Evolutionary conservation across 1,140 invertebrate genomes (phyloP), one percentile per base, ranked within the genome.

Genomic region (Kradibia gibbosae): DNA sequence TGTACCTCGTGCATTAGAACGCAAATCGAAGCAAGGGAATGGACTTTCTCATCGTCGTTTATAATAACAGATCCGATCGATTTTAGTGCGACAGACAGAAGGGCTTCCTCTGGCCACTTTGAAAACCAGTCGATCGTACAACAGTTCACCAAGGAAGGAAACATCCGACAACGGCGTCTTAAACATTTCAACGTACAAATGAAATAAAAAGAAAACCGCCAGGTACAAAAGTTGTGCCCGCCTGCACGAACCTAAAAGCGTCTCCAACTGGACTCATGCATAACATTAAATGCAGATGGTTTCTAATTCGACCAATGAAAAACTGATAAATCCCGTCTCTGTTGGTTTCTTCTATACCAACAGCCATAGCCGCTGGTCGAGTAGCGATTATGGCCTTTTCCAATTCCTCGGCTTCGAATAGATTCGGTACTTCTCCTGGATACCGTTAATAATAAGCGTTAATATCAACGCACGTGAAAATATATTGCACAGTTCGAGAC

Each of bases 61-160:
- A 85, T 85, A 0, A 92, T 87, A 0, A 94, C 88, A 67, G 92
- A 89, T 57, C 91, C 89, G 36, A 94, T 92, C 84, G 92, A 91
- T 84, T 90, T 93, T 83, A 93, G 87, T 74, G 95, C 96, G 0
- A 98, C 96, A 0, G 96, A 96, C 15, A 96, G 92, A 36, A 98
- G 89, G 11, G 97, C 97, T 89, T 98, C 97, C 42, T 95, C 93
- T 5, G 97, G 97, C 97, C 97, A 98, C 83, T 96, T 95, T 81
- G 93, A 95, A 89, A 97, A 98, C 96, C 97, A 98, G 89, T 98
- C 96, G 77, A 98, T 98, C 0, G 97, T 98, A 85, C 97, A 98
- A 87, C 96, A 98, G 87, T 98, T 98, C 0, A 98, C 96, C 57
- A 98, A 91, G 0, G 97, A 98, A 1, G 97, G 97, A 89, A 98